Conservation (phyloP, 64 coral and sea anemone genomes). For the Exaiptasia diaphana region DNA sequence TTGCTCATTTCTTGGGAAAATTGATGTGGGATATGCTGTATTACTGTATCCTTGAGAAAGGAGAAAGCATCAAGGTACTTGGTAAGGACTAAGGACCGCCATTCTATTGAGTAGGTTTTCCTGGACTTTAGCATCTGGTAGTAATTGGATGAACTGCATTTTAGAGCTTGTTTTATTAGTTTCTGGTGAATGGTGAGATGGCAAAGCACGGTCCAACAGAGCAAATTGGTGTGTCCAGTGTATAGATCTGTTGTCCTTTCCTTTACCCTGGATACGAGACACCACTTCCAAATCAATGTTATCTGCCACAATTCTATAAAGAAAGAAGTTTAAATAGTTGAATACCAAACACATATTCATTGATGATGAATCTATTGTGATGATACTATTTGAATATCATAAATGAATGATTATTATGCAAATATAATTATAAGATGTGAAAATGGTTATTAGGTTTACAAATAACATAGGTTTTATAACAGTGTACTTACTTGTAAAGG, state of each 20-base stretch:
- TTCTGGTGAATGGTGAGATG: neutral
- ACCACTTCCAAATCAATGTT: neutral
- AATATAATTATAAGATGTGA: no score
- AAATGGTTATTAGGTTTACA: no score
- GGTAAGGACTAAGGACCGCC: neutral
- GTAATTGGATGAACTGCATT: neutral
- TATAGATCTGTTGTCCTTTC: neutral
- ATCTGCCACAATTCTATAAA: neutral
- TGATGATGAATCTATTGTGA: no score
- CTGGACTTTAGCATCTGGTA: neutral
- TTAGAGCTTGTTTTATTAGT: neutral
- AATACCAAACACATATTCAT: no score
- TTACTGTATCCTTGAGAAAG: neutral
- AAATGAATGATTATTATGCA: no score
- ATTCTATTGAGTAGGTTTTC: neutral
- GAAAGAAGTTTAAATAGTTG: no score
- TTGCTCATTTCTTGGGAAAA: neutral
- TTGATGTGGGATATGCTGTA: neutral
- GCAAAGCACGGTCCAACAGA: neutral
- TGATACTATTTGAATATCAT: no score
- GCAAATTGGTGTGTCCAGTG: conserved; percentile 35
- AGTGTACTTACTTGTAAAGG: no score
- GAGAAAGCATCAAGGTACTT: neutral
- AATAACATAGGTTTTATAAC: no score
- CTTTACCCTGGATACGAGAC: neutral